These are phyloP conservation scores for Apteryx owenii DNA, from an alignment of 2,113 vertebrate species.

Conservation along the genomic window DNA sequence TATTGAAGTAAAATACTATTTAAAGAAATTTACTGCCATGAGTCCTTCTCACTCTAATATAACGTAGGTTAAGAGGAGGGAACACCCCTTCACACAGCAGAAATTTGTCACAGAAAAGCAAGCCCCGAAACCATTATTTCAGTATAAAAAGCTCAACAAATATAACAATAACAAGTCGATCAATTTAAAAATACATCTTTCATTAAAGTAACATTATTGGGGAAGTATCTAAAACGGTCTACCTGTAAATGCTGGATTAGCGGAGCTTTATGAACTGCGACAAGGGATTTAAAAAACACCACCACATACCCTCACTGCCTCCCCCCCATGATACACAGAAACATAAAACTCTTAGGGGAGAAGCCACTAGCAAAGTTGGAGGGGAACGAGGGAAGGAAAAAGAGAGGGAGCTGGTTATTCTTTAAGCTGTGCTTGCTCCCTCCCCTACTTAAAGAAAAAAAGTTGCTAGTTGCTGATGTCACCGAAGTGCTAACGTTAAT, in stretches of 20 bases:
- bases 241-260: not conserved
- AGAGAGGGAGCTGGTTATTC: not conserved
- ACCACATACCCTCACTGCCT: not conserved
- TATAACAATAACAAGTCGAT: not conserved
- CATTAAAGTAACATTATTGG: not conserved
- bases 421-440: slow-evolving; percentile 13
- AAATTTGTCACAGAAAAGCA: not conserved
- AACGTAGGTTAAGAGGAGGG: not conserved
- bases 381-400: not conserved
- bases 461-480: slow-evolving; percentile 67
- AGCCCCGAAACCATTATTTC: not conserved
- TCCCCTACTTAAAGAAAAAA: not conserved
- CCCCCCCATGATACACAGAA: not conserved
- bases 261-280: not conserved
- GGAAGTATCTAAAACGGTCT: not conserved
- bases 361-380: not conserved
- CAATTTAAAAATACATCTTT: not conserved
- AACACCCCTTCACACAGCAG: not conserved
- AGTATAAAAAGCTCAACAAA: not conserved
- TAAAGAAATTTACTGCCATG: not conserved
- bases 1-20: not conserved
- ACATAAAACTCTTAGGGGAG: not conserved
- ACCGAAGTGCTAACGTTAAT: slow-evolving; percentile 66
- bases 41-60: not conserved
- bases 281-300: not conserved